Evolutionary conservation across 1,140 invertebrate species (phyloP).

Genomic region (Neodiprion pinetum): DNA sequence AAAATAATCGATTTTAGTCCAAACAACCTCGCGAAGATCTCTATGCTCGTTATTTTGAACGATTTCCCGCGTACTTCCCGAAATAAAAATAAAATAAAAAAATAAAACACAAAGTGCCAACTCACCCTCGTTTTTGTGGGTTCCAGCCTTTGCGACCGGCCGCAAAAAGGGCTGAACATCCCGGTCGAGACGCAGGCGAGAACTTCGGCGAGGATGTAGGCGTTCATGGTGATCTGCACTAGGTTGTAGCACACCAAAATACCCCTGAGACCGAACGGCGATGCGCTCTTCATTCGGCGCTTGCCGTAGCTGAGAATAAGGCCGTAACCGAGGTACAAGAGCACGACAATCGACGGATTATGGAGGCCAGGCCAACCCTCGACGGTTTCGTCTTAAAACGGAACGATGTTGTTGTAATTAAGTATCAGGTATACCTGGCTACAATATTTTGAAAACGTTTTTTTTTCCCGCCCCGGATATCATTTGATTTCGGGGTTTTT

Average conservation of each 20-base stretch:
- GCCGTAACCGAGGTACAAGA: constrained; percentile 53
- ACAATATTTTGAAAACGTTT: too few species aligned
- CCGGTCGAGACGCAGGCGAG: constrained; percentile 60
- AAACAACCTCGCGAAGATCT: too few species aligned
- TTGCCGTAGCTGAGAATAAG: constrained; percentile 52
- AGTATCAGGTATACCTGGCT: too few species aligned
- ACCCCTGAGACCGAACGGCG: constrained; percentile 57
- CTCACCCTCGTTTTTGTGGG: constrained; percentile 29
- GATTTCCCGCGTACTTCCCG: too few species aligned
- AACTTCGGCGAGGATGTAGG: not conserved
- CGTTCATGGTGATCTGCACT: constrained; percentile 40
- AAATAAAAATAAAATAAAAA: too few species aligned
- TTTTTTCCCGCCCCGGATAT: too few species aligned
- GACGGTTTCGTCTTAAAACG: constrained; percentile 54
- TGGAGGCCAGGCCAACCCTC: constrained; percentile 63
- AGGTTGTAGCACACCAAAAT: constrained; percentile 62
- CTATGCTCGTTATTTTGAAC: too few species aligned
- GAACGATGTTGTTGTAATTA: too few species aligned
- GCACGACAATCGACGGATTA: constrained; percentile 56
- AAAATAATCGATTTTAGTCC: too few species aligned
- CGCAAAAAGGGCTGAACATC: constrained; percentile 56
- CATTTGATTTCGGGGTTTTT: too few species aligned
- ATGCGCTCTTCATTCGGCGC: constrained; percentile 57
- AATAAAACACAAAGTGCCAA: too few species aligned
- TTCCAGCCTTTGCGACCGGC: constrained; percentile 20